phyloP scores from a whole-genome alignment of 2,797 vertebrate genomes.

The Lophotriccus pileatus region DNA sequence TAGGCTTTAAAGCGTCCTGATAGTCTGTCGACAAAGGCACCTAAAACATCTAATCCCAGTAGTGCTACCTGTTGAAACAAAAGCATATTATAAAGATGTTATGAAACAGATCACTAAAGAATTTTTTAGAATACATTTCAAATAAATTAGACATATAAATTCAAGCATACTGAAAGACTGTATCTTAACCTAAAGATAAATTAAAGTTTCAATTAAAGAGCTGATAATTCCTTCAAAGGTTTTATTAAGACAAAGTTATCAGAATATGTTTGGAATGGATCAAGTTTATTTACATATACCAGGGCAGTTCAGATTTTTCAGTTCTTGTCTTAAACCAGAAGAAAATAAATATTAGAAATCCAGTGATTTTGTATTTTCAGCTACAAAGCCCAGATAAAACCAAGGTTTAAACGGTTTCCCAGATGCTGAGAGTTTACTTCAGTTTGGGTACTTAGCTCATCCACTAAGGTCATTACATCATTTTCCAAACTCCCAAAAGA shows the following conservation, averaged over 20 bases:
- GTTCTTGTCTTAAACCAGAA: background rate
- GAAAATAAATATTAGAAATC: background rate
- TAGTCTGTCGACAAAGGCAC: conserved; percentile 88
- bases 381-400: background rate
- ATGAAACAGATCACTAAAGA: background rate
- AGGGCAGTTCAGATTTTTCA: background rate
- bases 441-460: background rate
- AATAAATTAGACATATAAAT: background rate
- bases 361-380: background rate
- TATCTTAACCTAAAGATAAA: background rate
- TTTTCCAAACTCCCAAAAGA: background rate
- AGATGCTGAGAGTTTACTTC: background rate
- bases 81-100: background rate
- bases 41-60: conserved; percentile 90
- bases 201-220: background rate
- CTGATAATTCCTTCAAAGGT: background rate
- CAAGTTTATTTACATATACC: background rate
- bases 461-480: background rate
- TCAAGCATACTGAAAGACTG: background rate
- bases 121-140: background rate
- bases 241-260: background rate
- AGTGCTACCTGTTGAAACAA: conserved; percentile 84
- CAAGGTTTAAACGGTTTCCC: background rate
- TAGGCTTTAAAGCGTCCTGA: conserved; percentile 89
- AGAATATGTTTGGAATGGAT: background rate